A percentile compares a stretch with the other conserved stretches of the same genome.
Evolutionary conservation across 1,140 invertebrate species (phyloP).

Genomic region (Drosophila sulfurigaster): DNA sequence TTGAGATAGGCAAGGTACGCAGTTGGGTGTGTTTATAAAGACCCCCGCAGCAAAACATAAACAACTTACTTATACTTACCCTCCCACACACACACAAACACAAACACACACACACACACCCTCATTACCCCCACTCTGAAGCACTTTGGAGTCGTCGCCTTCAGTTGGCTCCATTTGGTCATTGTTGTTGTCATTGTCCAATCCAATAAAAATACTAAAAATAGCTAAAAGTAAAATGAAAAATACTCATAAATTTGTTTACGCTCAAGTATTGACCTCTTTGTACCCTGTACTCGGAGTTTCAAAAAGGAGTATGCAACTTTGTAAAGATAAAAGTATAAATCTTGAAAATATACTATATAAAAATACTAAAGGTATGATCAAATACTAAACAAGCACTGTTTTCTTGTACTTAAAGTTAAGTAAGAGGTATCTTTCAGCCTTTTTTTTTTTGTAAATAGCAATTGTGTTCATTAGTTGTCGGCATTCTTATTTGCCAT

Average conservation of each 20-base stretch:
- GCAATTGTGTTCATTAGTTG: neutral
- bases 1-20: conserved; percentile 6
- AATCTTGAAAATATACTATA: neutral
- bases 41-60: neutral
- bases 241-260: conserved; percentile 69
- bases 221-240: conserved; percentile 62
- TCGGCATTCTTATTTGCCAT: neutral
- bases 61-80: conserved; percentile 3
- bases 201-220: conserved; percentile 56
- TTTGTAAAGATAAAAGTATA: too few relatives aligned
- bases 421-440: too few relatives aligned
- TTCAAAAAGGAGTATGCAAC: neutral
- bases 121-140: neutral
- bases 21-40: neutral
- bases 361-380: neutral
- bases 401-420: too few relatives aligned
- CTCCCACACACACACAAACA: conserved; percentile 8
- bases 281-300: conserved; percentile 11
- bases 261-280: conserved; percentile 51
- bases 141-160: conserved; percentile 21
- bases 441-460: too few relatives aligned
- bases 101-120: conserved; percentile 1
- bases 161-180: conserved; percentile 32
- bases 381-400: too few relatives aligned
- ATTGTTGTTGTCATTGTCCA: conserved; percentile 44